Base-by-base conservation (phyloP, 1,140 invertebrate genomes). In the Heliconius hewitsoni region DNA sequence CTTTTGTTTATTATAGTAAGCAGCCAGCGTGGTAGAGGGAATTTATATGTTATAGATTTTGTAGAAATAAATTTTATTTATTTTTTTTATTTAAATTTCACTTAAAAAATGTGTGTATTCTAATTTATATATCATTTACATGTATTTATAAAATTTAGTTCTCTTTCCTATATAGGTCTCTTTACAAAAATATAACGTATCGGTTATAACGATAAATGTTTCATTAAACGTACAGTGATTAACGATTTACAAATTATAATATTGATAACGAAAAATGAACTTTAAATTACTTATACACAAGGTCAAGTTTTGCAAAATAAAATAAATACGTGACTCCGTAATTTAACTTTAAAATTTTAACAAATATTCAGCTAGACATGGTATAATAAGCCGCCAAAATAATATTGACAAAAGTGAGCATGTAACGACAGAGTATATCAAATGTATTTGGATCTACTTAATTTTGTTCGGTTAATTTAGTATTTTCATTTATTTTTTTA, bases 1-100 rank as follows among this genome's bases (percentile, higher is more conserved):
- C 85, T 89, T 90, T 87, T 83, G 82, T 89, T 87, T 86, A 92
- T 93, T 94, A 91, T 88, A 85, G 82, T 81, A 89, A 79, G 88
- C 91, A 92, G 84, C 85, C 84, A 89, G 75, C 86, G 84, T 85
- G 83, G 85, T 86, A 84, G 85, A 81, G 70, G 83, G 73, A 76
- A 71, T 76, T 78, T 60, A 74, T 79, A 76, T 23, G 1, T 23
- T 23, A 23, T 70, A 76, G 78, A 79, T 79, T 66, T 46, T 76
- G 57, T 42, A 73, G 78, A 79, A 76, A 79, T 76, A 27, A 76
- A 52, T 79, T 79, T 42, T 76, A 70, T 79, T 76, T 13, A 9
- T 66, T 6, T 66, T 27, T 13, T 23, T 18, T 0, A 27, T 66
- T 27, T 66, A 18, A 30, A 66, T 23, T 57, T 23, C 3, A n/a